These are phyloP conservation scores for Sylvia atricapilla DNA, from an alignment of 2,113 vertebrate genomes.

Conservation along the genomic window DNA sequence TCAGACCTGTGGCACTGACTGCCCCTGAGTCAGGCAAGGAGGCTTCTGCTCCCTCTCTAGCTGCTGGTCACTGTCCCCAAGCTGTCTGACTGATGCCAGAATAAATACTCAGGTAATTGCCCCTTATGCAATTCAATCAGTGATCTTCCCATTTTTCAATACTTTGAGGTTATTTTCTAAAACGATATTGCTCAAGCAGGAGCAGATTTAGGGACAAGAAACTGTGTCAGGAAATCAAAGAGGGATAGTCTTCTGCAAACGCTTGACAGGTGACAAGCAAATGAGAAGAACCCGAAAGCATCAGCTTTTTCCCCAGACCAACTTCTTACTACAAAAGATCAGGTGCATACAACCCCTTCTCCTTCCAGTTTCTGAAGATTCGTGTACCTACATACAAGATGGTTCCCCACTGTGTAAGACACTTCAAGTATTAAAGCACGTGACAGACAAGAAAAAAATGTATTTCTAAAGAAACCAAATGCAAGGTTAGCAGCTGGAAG, in stretches of 20 bases:
- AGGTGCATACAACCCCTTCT: background rate
- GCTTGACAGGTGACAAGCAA: background rate
- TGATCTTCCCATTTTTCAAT: background rate
- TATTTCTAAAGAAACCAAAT: background rate
- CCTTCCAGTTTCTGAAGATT: background rate
- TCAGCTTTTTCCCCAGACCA: background rate
- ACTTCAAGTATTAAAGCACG: background rate
- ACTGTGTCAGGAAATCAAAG: background rate
- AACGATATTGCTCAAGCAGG: background rate
- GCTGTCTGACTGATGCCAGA: background rate
- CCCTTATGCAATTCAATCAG: background rate
- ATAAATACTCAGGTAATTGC: background rate
- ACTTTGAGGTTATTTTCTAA: background rate
- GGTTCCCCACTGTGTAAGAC: background rate
- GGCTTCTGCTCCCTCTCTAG: background rate
- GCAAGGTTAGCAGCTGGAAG: background rate
- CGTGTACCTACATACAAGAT: background rate
- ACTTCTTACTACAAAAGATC: background rate
- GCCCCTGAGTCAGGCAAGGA: accelerated
- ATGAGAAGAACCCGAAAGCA: background rate
- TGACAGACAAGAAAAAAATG: background rate
- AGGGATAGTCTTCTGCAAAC: background rate
- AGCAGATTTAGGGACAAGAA: background rate
- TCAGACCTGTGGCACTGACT: background rate
- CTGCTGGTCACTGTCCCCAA: background rate